A percentile compares a stretch with the other conserved stretches of the same genome.
Conservation (phyloP, 2,888 invertebrate genomes). For the Tanypteryx hageni region DNA sequence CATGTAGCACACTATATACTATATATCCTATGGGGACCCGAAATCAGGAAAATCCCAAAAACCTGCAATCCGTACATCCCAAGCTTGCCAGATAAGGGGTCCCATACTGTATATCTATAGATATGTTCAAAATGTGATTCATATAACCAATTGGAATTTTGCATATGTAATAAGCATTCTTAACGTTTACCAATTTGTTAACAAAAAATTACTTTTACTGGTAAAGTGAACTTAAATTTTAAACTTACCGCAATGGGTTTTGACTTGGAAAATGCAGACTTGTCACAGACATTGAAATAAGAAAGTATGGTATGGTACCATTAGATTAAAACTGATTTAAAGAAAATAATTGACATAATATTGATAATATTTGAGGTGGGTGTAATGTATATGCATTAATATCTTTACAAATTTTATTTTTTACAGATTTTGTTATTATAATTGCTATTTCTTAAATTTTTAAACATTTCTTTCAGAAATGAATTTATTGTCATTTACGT, state of each 20-base stretch:
- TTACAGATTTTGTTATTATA: slow-evolving; percentile 3
- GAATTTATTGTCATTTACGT: background rate
- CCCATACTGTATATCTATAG: too few species aligned
- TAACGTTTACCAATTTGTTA: background rate
- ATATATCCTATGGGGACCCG: too few species aligned
- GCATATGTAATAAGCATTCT: too few species aligned
- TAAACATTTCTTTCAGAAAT: background rate
- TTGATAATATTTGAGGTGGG: background rate
- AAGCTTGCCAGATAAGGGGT: too few species aligned
- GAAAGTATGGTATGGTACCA: slow-evolving; percentile 45
- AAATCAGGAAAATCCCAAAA: too few species aligned
- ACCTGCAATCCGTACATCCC: too few species aligned
- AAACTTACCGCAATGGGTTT: slow-evolving; percentile 44
- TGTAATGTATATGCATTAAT: background rate
- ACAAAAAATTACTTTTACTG: background rate
- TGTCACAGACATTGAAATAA: slow-evolving; percentile 60
- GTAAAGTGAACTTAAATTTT: slow-evolving; percentile 7
- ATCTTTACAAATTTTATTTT: background rate
- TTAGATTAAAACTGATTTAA: slow-evolving; percentile 37
- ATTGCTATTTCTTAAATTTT: background rate
- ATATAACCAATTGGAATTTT: too few species aligned
- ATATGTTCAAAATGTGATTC: too few species aligned
- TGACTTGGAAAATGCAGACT: slow-evolving; percentile 60
- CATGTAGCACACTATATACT: too few species aligned
- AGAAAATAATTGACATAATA: background rate